These are phyloP conservation scores for Spondyliosoma cantharus DNA, from an alignment of 2,797 vertebrate genomes.

Conservation along the genomic window DNA sequence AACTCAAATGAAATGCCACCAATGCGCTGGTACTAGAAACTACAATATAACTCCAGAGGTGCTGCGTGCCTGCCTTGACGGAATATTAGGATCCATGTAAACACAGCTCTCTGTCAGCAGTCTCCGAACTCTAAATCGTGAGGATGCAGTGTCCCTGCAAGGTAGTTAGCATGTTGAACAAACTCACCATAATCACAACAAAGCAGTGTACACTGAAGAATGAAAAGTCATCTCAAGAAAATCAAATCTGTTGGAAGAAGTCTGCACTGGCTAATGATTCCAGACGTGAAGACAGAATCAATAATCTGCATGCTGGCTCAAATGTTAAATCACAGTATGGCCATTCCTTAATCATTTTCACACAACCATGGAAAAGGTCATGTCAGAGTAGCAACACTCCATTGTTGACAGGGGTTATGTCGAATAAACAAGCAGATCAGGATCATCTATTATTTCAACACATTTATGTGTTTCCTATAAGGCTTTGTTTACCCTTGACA, in stretches of 20 bases:
- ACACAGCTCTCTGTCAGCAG: too few species aligned
- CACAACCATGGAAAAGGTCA: constrained; percentile 82
- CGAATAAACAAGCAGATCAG: constrained; percentile 55
- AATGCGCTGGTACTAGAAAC: too few species aligned
- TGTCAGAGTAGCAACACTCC: constrained; percentile 71
- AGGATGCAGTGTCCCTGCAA: neutral
- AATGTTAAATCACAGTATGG: constrained; percentile 84
- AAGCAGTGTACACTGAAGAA: constrained; percentile 20
- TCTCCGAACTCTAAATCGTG: neutral
- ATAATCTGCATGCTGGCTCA: constrained; percentile 77
- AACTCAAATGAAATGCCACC: too few species aligned
- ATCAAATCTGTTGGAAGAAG: constrained; percentile 52
- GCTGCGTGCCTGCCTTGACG: too few species aligned
- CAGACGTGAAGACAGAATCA: constrained; percentile 72
- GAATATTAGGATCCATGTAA: too few species aligned
- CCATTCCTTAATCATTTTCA: constrained; percentile 79
- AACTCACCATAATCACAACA: neutral
- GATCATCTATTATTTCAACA: constrained; percentile 24
- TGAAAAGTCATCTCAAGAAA: constrained; percentile 36
- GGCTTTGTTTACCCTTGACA: neutral
- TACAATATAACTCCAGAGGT: too few species aligned
- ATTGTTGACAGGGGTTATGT: constrained; percentile 62
- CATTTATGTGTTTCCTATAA: neutral
- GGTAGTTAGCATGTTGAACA: neutral
- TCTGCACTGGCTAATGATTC: constrained; percentile 63